These are phyloP conservation scores for Henricia sp. DNA, from an alignment of 53 echinoderm and acorn worm genomes.

Conservation along the genomic window DNA sequence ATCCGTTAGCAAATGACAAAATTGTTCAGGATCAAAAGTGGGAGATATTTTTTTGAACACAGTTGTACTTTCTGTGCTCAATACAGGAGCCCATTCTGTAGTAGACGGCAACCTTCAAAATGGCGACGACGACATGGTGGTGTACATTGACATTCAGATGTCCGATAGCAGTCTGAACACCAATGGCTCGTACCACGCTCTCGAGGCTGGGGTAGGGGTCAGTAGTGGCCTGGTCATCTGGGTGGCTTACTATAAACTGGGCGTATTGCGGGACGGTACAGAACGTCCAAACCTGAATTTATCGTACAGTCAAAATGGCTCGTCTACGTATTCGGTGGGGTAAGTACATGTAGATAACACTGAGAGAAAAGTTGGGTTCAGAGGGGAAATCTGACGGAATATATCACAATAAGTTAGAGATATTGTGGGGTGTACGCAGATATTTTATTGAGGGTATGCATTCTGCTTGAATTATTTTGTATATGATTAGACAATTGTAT, in stretches of 20 bases:
- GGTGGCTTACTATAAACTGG: constrained; percentile 54
- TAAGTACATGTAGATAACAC: too few species aligned
- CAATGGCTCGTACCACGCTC: constrained; percentile 24
- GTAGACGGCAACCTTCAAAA: neutral
- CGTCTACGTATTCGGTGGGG: constrained; percentile 16
- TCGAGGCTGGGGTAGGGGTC: constrained; percentile 42
- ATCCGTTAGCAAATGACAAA: too few species aligned
- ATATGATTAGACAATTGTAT: too few species aligned
- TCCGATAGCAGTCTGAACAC: constrained; percentile 47
- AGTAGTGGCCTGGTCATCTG: constrained; percentile 44
- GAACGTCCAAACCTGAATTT: constrained; percentile 51
- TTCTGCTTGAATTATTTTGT: too few species aligned
- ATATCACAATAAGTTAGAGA: too few species aligned
- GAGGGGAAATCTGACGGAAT: too few species aligned
- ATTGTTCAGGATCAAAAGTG: too few species aligned
- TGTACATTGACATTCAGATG: constrained; percentile 63
- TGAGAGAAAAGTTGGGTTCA: too few species aligned
- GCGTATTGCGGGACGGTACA: constrained; percentile 45
- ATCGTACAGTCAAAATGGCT: constrained; percentile 3
- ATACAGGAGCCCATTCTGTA: neutral
- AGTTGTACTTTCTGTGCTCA: too few species aligned
- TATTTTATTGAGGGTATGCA: too few species aligned
- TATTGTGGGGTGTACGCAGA: too few species aligned
- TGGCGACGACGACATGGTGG: constrained; percentile 45
- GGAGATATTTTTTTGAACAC: too few species aligned